phyloP scores from a whole-genome alignment of 2,888 invertebrate genomes.

The Agrenia bidenticulata region DNA sequence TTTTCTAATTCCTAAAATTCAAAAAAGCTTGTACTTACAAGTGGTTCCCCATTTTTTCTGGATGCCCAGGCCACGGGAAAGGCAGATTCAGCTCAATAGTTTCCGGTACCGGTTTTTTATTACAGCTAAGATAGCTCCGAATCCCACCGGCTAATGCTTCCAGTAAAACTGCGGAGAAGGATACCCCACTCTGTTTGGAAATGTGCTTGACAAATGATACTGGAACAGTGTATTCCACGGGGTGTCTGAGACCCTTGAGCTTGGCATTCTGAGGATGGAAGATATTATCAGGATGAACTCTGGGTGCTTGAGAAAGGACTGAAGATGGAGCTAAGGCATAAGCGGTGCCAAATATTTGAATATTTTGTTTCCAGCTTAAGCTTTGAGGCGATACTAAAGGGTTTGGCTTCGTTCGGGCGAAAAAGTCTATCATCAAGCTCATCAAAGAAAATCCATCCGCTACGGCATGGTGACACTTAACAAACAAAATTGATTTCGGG shows the following conservation, averaged over 20 bases:
- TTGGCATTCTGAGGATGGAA: constrained; percentile 31
- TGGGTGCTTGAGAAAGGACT: constrained; percentile 33
- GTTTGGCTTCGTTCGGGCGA: constrained; percentile 27
- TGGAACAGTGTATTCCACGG: constrained; percentile 28
- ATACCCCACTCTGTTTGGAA: constrained; percentile 22
- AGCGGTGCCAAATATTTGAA: too few relatives aligned
- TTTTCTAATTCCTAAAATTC: too few relatives aligned
- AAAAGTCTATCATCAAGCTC: constrained; percentile 29
- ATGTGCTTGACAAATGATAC: constrained; percentile 31
- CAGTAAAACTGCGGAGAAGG: constrained; percentile 38
- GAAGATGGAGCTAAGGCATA: constrained; percentile 23
- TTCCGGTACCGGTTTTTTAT: constrained; percentile 37
- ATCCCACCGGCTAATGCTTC: constrained; percentile 41
- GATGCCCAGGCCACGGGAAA: constrained; percentile 42
- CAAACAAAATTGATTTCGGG: constrained; percentile 37
- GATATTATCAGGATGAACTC: constrained; percentile 31
- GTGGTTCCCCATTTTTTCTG: constrained; percentile 37
- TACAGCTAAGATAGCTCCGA: constrained; percentile 40
- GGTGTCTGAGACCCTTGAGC: constrained; percentile 23
- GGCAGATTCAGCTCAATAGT: constrained; percentile 37
- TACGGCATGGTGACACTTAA: constrained; percentile 37
- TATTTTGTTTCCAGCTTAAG: too few relatives aligned
- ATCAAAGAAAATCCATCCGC: constrained; percentile 43
- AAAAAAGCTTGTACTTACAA: too few relatives aligned
- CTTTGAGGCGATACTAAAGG: constrained; percentile 20